Percentiles rank a stretch among this genome's conserved stretches.
phyloP scores from a whole-genome alignment of 1,140 invertebrate genomes.

The Penaeus vannamei region DNA sequence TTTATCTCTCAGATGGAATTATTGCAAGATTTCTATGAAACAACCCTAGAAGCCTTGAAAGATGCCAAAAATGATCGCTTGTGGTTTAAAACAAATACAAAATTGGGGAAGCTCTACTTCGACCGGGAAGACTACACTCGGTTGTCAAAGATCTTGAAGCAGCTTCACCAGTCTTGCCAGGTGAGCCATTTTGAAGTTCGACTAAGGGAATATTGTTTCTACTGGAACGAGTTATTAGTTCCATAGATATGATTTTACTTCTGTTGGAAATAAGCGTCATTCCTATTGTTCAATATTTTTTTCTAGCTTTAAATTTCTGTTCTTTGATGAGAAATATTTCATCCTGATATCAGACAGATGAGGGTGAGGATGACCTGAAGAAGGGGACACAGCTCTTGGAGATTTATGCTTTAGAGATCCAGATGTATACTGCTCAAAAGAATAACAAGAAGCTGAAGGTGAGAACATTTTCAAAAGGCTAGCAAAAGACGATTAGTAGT shows the following conservation, averaged over 20 bases:
- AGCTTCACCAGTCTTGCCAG: conserved; percentile 97
- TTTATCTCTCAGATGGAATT: conserved; percentile 89
- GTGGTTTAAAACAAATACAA: conserved; percentile 99
- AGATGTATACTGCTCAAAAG: conserved; percentile 99
- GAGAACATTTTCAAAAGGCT: conserved; percentile 45
- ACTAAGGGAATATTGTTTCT: not conserved
- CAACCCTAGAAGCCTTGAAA: conserved; percentile 96
- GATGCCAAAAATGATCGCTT: conserved; percentile 99
- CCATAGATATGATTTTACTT: not conserved
- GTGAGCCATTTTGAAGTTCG: conserved; percentile 72
- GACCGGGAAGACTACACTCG: conserved; percentile 96
- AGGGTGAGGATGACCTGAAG: conserved; percentile 99
- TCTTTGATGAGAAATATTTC: not conserved
- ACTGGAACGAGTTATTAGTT: not conserved
- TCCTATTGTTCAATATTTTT: too few species aligned
- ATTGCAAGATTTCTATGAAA: conserved; percentile 99
- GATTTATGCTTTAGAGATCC: conserved; percentile 99
- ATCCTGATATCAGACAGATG: conserved; percentile 84
- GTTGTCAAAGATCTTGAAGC: conserved; percentile 96
- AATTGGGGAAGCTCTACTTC: conserved; percentile 98
- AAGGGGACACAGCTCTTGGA: conserved; percentile 98
- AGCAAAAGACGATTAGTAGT: conserved; percentile 17
- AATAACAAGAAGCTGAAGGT: conserved; percentile 98
- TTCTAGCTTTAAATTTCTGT: not conserved
- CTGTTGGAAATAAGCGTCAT: not conserved